Evolutionary conservation across 1,140 invertebrate species (phyloP).

Genomic region (Saccostrea echinata): DNA sequence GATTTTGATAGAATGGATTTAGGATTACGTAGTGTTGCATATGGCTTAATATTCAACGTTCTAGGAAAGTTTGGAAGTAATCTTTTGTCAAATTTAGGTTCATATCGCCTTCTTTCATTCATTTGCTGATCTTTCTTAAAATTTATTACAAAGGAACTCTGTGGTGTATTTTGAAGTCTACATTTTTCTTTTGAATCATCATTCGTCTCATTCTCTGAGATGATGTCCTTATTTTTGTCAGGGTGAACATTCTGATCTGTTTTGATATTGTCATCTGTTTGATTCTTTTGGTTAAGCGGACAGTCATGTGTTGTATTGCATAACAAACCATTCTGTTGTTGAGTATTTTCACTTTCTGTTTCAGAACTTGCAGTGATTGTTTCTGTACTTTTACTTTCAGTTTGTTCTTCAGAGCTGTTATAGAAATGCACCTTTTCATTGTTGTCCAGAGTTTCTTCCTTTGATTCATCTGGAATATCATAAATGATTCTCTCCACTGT

Average conservation of each 20-base stretch:
- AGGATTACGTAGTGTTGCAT: background rate
- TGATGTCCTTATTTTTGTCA: background rate
- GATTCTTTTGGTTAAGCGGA: background rate
- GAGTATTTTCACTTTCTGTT: background rate
- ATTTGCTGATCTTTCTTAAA: background rate
- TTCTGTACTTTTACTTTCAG: conserved; percentile 14
- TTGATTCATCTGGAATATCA: conserved; percentile 23
- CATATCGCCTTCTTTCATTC: background rate
- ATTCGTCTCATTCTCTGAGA: background rate
- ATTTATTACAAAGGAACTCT: background rate
- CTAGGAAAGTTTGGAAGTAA: background rate
- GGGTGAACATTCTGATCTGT: background rate
- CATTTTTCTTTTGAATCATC: background rate
- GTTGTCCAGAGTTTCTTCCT: background rate
- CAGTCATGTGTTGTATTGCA: background rate
- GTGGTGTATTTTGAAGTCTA: background rate
- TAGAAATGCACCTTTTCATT: background rate
- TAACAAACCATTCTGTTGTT: background rate
- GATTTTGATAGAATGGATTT: background rate
- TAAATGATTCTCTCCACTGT: conserved; percentile 15
- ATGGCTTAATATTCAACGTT: background rate
- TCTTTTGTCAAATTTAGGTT: conserved; percentile 17
- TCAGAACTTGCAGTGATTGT: conserved; percentile 6
- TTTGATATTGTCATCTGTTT: background rate
- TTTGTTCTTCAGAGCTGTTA: background rate